Percentiles rank a stretch among this genome's conserved stretches.
Evolutionary conservation across 2,113 vertebrate genomes (phyloP).

Genomic region (Pardalotus punctatus): DNA sequence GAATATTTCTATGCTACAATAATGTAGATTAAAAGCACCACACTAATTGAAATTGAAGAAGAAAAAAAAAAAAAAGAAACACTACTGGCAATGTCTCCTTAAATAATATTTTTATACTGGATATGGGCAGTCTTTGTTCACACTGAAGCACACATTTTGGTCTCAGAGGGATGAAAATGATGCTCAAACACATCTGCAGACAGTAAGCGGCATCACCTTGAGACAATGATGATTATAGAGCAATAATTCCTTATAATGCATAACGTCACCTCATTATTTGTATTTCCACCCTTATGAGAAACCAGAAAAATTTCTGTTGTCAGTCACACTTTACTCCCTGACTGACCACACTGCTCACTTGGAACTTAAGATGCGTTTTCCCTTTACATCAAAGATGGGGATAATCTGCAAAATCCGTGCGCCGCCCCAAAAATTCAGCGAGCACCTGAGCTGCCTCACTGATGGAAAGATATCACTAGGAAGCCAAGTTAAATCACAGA

Average conservation of each 20-base stretch:
- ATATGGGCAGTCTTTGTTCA: neutral
- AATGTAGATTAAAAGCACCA: neutral
- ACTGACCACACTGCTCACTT: neutral
- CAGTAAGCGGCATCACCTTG: neutral
- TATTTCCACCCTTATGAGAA: neutral
- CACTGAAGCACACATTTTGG: neutral
- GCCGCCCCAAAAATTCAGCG: neutral
- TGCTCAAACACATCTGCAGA: neutral
- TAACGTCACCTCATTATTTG: neutral
- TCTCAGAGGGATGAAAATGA: neutral
- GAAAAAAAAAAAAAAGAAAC: neutral
- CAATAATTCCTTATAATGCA: neutral
- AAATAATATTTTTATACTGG: neutral
- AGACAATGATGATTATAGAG: neutral
- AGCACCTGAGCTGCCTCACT: neutral
- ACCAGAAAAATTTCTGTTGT: neutral
- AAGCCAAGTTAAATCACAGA: neutral
- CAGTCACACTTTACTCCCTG: neutral
- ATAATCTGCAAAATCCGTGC: neutral
- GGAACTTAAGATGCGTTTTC: neutral
- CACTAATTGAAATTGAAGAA: neutral
- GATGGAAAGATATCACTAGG: neutral
- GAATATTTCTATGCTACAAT: neutral
- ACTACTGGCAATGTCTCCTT: neutral
- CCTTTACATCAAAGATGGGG: neutral